phyloP scores from a whole-genome alignment of 2,888 invertebrate genomes.

The Electrophaes corylata region DNA sequence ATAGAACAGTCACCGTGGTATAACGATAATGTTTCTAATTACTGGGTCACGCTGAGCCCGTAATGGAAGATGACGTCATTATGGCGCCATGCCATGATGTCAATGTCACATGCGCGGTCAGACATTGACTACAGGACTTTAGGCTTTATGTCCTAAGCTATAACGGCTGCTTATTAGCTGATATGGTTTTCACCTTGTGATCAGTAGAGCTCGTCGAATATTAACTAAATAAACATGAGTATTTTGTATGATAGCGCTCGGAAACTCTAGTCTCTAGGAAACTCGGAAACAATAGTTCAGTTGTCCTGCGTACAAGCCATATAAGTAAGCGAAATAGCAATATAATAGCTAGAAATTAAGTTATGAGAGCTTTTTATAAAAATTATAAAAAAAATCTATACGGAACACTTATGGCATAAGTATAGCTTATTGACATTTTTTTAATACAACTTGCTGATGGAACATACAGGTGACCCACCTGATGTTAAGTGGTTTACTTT shows the following conservation, averaged over 20 bases:
- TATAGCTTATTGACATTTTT: too few species aligned
- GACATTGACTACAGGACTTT: slow-evolving; percentile 1
- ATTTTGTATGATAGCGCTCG: not conserved
- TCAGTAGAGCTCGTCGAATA: not conserved
- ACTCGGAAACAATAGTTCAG: too few species aligned
- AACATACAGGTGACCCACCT: too few species aligned
- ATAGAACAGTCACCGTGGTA: slow-evolving; percentile 1
- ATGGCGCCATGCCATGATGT: slow-evolving; percentile 43
- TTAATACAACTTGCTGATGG: too few species aligned
- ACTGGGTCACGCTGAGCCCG: slow-evolving; percentile 28
- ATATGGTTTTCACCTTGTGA: not conserved
- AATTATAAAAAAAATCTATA: too few species aligned
- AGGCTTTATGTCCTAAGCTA: slow-evolving; percentile 1
- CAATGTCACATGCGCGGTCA: slow-evolving; percentile 37
- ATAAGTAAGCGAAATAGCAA: too few species aligned
- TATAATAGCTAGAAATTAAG: too few species aligned
- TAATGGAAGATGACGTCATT: slow-evolving; percentile 41
- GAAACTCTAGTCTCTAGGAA: too few species aligned
- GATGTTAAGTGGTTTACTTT: too few species aligned
- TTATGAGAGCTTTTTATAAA: too few species aligned
- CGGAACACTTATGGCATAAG: too few species aligned
- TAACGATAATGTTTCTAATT: slow-evolving; percentile 18
- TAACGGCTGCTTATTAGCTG: not conserved
- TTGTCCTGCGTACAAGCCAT: too few species aligned
- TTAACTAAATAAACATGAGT: not conserved